Conservation (phyloP, 2,797 vertebrate species). For the Miopithecus talapoin region DNA sequence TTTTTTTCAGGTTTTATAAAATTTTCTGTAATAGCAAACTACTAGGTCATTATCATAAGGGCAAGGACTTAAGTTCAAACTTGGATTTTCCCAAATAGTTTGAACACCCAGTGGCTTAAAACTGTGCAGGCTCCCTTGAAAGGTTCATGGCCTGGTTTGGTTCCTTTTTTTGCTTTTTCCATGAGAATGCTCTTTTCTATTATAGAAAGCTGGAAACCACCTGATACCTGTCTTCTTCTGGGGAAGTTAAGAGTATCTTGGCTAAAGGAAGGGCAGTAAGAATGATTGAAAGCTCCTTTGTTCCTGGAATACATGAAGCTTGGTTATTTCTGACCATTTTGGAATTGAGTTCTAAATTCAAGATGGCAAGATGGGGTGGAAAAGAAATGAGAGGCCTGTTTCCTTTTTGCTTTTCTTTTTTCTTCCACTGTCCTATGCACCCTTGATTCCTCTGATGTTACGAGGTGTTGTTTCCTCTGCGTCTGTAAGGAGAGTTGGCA, state of each 20-base stretch:
- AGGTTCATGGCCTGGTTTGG: background rate
- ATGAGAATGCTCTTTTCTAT: background rate
- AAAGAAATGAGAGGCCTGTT: background rate
- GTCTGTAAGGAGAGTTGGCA: background rate
- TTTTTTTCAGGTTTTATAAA: background rate
- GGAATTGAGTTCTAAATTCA: background rate
- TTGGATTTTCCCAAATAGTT: background rate
- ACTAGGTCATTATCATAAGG: background rate
- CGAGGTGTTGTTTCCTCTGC: background rate
- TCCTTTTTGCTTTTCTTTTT: background rate
- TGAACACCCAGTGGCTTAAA: background rate
- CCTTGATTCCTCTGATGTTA: background rate
- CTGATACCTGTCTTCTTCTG: background rate
- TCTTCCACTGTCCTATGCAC: rapidly evolving
- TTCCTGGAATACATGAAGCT: background rate
- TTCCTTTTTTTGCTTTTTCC: background rate
- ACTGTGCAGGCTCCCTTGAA: background rate
- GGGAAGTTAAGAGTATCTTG: background rate
- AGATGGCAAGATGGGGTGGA: background rate
- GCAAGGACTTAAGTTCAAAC: background rate
- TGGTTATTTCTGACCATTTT: background rate
- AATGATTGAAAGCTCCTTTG: background rate
- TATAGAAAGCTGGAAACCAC: background rate
- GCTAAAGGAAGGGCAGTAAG: background rate
- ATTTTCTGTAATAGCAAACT: background rate